phyloP scores from a whole-genome alignment of 2,888 invertebrate species.

The Caenorhabditis virilis region DNA sequence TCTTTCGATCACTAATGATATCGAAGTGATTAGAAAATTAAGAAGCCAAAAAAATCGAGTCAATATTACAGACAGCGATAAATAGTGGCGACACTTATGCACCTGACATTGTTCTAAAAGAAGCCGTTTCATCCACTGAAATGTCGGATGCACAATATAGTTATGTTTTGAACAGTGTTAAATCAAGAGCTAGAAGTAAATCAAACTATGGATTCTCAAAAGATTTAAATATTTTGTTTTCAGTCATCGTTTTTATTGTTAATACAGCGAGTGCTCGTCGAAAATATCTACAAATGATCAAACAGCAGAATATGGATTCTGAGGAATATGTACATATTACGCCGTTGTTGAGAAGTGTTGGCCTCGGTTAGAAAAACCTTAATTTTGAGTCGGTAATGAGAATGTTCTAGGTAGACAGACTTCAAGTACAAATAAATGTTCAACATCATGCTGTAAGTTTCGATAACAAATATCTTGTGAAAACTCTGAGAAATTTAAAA shows the following conservation, averaged over 20 bases:
- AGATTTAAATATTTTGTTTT: too few species aligned
- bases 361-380: slow-evolving; percentile 11
- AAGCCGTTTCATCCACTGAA: too few species aligned
- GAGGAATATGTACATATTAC: slow-evolving; percentile 61
- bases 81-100: not conserved
- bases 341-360: slow-evolving; percentile 47
- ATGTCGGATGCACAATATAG: slow-evolving; percentile 13
- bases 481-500: too few species aligned
- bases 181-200: slow-evolving; percentile 20
- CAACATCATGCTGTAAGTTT: too few species aligned
- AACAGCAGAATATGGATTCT: slow-evolving; percentile 32
- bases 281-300: not conserved
- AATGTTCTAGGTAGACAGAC: not conserved
- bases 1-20: slow-evolving; percentile 20
- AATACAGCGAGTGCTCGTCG: not conserved
- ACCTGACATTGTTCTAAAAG: not conserved
- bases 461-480: too few species aligned
- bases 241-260: not conserved
- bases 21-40: too few species aligned
- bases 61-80: not conserved
- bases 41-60: too few species aligned
- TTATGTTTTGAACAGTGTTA: slow-evolving; percentile 7
- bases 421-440: too few species aligned
- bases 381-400: too few species aligned
- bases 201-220: too few species aligned